phyloP scores from a whole-genome alignment of 1,140 invertebrate genomes.

The Oryzaephilus surinamensis region DNA sequence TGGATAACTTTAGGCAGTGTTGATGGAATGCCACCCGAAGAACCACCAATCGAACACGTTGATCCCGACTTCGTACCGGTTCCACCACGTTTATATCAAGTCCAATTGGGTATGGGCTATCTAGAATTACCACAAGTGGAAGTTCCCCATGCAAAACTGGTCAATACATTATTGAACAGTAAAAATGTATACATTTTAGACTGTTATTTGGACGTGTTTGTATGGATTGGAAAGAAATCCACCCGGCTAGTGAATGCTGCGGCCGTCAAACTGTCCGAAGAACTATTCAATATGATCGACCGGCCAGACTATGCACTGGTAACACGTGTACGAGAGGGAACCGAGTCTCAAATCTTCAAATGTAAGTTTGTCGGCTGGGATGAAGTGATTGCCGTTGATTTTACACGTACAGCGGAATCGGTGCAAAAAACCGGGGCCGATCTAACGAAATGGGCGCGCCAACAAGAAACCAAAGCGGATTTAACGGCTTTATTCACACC shows the following conservation, averaged over 20 bases:
- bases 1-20: conserved; percentile 59
- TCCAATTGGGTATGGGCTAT: conserved; percentile 95
- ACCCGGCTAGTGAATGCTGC: conserved; percentile 91
- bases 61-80: conserved; percentile 64
- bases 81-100: conserved; percentile 81
- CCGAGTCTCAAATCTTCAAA: conserved; percentile 85
- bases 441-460: conserved; percentile 82
- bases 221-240: conserved; percentile 99
- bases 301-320: conserved; percentile 82
- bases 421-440: conserved; percentile 94
- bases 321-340: conserved; percentile 79
- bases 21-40: conserved; percentile 28
- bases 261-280: conserved; percentile 90
- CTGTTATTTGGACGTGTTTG: conserved; percentile 92
- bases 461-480: conserved; percentile 87
- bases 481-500: conserved; percentile 92
- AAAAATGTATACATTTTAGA: conserved; percentile 97
- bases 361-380: conserved; percentile 97
- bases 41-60: conserved; percentile 58
- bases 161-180: conserved; percentile 69
- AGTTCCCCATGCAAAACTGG: conserved; percentile 63
- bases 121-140: conserved; percentile 95
- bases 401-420: conserved; percentile 95
- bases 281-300: conserved; percentile 86
- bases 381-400: conserved; percentile 98